Conservation (phyloP, 2,797 vertebrate species). For the Sebastes steindachneri region DNA sequence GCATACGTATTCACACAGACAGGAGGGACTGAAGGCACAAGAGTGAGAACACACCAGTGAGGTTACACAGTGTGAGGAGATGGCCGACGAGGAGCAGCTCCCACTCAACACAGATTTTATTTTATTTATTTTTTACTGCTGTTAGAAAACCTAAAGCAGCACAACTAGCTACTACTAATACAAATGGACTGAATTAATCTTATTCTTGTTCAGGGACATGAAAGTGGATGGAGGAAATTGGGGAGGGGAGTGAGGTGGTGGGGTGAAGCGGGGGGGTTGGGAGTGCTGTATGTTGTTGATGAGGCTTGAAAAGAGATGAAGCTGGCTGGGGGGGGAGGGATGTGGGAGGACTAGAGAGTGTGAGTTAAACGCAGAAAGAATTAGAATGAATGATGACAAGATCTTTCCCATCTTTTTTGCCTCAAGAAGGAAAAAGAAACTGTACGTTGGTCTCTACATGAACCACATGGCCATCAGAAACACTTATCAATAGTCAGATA, state of each 20-base stretch:
- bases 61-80: constrained; percentile 7
- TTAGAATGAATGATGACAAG: constrained; percentile 66
- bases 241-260: constrained; percentile 30
- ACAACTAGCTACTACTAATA: constrained; percentile 48
- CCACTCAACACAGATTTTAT: background rate
- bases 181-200: constrained; percentile 64
- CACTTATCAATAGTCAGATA: background rate
- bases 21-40: background rate
- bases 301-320: constrained; percentile 66
- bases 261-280: background rate
- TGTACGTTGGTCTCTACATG: background rate
- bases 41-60: constrained; percentile 1
- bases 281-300: constrained; percentile 40
- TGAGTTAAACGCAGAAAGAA: constrained; percentile 67
- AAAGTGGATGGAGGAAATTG: constrained; percentile 54
- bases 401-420: constrained; percentile 30
- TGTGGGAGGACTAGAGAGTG: constrained; percentile 29
- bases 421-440: background rate
- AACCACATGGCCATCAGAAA: background rate
- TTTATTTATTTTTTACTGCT: constrained; percentile 15
- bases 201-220: constrained; percentile 62
- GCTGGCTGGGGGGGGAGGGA: background rate
- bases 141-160: constrained; percentile 28
- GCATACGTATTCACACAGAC: constrained; percentile 3
- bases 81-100: constrained; percentile 12